Conservation (phyloP, 2,113 vertebrate species). For the Chaenogobius annularis region DNA sequence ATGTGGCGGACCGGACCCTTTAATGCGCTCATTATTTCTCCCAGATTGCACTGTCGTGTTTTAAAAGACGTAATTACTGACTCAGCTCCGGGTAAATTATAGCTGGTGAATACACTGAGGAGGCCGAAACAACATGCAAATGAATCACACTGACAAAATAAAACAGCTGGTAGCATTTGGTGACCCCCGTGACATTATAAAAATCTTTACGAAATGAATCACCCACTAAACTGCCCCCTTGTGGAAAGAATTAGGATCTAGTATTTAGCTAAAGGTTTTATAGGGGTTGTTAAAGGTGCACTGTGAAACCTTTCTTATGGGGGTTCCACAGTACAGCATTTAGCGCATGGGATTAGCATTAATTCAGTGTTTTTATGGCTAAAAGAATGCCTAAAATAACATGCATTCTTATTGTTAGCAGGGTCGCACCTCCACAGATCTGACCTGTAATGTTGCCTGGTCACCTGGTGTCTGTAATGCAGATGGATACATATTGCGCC, state of each 20-base stretch:
- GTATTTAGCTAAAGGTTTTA: not conserved
- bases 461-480: too few species aligned
- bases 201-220: not conserved
- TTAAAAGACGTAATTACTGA: constrained; percentile 3
- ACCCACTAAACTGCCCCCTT: not conserved
- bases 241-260: not conserved
- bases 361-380: too few species aligned
- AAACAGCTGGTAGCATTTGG: not conserved
- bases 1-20: not conserved
- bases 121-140: not conserved
- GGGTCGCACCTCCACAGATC: too few species aligned
- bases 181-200: not conserved
- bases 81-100: not conserved
- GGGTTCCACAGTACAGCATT: too few species aligned
- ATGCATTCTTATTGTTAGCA: too few species aligned
- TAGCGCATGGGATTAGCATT: too few species aligned
- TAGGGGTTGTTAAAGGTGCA: not conserved
- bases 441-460: too few species aligned
- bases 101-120: not conserved
- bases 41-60: not conserved
- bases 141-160: not conserved
- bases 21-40: not conserved
- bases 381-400: too few species aligned
- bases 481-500: too few species aligned
- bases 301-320: not conserved